Conservation (phyloP, 2,888 invertebrate genomes). For the Peribatodes rhomboidaria region DNA sequence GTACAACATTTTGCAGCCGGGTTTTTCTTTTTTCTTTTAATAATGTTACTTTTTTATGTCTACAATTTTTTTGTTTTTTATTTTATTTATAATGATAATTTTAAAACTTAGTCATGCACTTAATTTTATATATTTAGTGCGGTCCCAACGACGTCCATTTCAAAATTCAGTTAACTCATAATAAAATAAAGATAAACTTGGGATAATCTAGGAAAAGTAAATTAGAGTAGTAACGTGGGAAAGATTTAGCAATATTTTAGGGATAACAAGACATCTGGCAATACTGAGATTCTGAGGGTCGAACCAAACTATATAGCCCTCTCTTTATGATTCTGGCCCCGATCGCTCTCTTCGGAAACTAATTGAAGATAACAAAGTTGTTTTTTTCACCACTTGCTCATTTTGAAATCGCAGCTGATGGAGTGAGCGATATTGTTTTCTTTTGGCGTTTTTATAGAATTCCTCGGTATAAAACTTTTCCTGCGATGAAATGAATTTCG, state of each 20-base stretch:
- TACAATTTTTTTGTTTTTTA: too few species aligned
- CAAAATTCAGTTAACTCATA: background rate
- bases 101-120: too few species aligned
- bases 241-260: slow-evolving; percentile 30
- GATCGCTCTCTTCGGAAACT: slow-evolving; percentile 73
- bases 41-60: too few species aligned
- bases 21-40: too few species aligned
- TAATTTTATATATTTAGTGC: too few species aligned
- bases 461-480: slow-evolving; percentile 56
- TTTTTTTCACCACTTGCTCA: slow-evolving; percentile 71
- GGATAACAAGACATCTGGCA: slow-evolving; percentile 23
- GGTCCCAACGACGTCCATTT: too few species aligned
- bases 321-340: slow-evolving; percentile 73
- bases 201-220: background rate
- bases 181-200: background rate
- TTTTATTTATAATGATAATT: too few species aligned
- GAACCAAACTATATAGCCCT: slow-evolving; percentile 62
- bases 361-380: slow-evolving; percentile 81
- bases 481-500: slow-evolving; percentile 50
- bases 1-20: too few species aligned
- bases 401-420: slow-evolving; percentile 66
- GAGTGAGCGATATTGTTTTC: slow-evolving; percentile 69
- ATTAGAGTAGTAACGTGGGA: background rate
- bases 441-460: slow-evolving; percentile 59
- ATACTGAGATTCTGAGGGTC: slow-evolving; percentile 36